Evolutionary conservation across 2,113 vertebrate species (phyloP).

Genomic region (Amia ocellicauda): DNA sequence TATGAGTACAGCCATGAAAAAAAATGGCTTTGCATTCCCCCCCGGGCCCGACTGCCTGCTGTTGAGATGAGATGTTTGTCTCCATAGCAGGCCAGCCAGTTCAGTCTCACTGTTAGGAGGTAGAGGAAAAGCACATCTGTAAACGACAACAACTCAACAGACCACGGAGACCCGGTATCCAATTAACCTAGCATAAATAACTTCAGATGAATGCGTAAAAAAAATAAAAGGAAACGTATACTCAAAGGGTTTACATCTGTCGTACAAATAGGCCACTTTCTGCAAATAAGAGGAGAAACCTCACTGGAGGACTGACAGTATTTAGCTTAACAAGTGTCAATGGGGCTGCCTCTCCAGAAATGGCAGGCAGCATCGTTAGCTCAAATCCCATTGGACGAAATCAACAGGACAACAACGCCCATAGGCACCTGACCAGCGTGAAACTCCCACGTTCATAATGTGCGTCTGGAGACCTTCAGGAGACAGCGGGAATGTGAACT

Average conservation of each 20-base stretch:
- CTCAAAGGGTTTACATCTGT: background rate
- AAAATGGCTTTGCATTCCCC: slow-evolving; percentile 10
- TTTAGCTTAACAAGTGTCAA: background rate
- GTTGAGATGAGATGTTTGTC: background rate
- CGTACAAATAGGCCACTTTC: background rate
- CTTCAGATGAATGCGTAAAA: background rate
- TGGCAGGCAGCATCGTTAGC: too few relatives aligned
- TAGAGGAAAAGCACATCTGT: slow-evolving; percentile 5
- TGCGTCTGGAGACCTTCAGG: too few relatives aligned
- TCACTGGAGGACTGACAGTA: background rate
- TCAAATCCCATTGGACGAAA: too few relatives aligned
- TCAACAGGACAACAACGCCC: too few relatives aligned
- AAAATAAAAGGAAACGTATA: background rate
- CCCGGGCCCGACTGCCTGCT: background rate
- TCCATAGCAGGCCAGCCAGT: background rate
- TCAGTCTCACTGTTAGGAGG: background rate
- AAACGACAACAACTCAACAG: background rate
- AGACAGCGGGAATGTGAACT: too few relatives aligned
- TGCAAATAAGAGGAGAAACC: too few relatives aligned
- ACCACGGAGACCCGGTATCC: background rate
- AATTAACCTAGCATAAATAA: slow-evolving; percentile 8
- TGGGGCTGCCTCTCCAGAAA: background rate
- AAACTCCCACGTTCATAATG: too few relatives aligned
- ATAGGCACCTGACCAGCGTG: too few relatives aligned
- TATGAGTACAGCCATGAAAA: background rate